Percentiles rank a stretch among this genome's conserved stretches.
Conservation (phyloP, 2,888 invertebrate genomes). For the Dynastes maya region DNA sequence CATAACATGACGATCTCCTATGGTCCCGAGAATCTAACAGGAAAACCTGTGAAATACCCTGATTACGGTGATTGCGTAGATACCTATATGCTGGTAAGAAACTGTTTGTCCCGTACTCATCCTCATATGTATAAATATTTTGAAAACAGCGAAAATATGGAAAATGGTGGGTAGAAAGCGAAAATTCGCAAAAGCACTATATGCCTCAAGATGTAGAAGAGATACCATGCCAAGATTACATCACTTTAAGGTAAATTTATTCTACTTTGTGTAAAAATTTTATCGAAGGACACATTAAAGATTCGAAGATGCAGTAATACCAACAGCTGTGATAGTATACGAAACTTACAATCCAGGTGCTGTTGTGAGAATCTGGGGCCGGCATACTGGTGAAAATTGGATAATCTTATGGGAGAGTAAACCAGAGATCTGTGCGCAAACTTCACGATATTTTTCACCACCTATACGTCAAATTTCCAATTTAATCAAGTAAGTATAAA, state of each 20-base stretch:
- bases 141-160: slow-evolving; percentile 85
- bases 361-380: slow-evolving; percentile 86
- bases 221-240: slow-evolving; percentile 84
- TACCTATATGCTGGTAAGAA: slow-evolving; percentile 89
- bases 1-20: slow-evolving; percentile 91
- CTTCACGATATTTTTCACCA: slow-evolving; percentile 85
- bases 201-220: slow-evolving; percentile 81
- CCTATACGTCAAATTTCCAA: slow-evolving; percentile 75
- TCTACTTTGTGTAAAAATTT: not conserved
- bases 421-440: slow-evolving; percentile 74
- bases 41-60: slow-evolving; percentile 89
- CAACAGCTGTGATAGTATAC: slow-evolving; percentile 81
- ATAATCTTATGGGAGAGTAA: slow-evolving; percentile 83
- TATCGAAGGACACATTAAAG: slow-evolving; percentile 66
- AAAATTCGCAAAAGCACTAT: slow-evolving; percentile 79
- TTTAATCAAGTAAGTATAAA: slow-evolving; percentile 72
- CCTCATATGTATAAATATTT: slow-evolving; percentile 35
- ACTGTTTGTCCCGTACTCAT: slow-evolving; percentile 1
- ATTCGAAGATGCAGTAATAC: slow-evolving; percentile 80
- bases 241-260: slow-evolving; percentile 74
- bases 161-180: slow-evolving; percentile 88
- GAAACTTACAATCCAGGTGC: slow-evolving; percentile 92
- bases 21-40: slow-evolving; percentile 88
- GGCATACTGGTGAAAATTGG: slow-evolving; percentile 75
- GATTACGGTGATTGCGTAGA: slow-evolving; percentile 93